A percentile compares a stretch with the other conserved stretches of the same genome.
Evolutionary conservation across 2,888 invertebrate genomes (phyloP).

Genomic region (Tortrix viridana): DNA sequence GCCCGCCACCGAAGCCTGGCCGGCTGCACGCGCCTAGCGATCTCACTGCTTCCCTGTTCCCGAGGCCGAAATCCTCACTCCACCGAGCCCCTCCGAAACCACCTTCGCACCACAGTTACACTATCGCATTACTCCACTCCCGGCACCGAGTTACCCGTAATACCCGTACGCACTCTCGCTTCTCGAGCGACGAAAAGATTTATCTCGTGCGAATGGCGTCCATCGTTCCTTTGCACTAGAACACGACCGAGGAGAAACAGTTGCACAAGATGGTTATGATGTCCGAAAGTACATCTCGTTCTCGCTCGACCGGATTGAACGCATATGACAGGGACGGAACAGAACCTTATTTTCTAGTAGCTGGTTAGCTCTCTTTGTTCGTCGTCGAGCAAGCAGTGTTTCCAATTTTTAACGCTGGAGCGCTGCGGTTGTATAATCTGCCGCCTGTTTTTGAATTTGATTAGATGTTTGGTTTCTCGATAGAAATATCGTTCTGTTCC

Average conservation of each 20-base stretch:
- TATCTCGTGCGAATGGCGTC: constrained; percentile 83
- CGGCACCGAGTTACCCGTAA: constrained; percentile 59
- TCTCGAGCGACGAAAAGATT: constrained; percentile 68
- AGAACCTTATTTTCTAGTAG: constrained; percentile 79
- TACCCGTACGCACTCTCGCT: constrained; percentile 59
- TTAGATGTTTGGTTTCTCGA: constrained; percentile 39
- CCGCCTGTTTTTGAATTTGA: constrained; percentile 48
- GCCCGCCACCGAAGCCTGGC: constrained; percentile 36
- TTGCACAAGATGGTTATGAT: constrained; percentile 84
- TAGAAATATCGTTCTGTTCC: background rate
- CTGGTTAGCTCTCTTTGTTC: constrained; percentile 82
- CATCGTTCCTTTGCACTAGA: constrained; percentile 83
- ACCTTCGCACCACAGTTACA: constrained; percentile 61
- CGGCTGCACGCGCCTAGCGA: constrained; percentile 60
- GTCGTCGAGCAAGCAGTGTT: constrained; percentile 51
- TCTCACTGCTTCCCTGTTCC: constrained; percentile 49
- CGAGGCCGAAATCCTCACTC: constrained; percentile 52
- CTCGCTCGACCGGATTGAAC: constrained; percentile 49
- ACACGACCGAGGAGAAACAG: constrained; percentile 83
- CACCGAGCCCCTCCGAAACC: constrained; percentile 53
- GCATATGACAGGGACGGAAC: constrained; percentile 71
- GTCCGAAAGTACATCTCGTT: constrained; percentile 78
- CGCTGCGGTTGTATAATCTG: constrained; percentile 45
- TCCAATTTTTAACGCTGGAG: constrained; percentile 58
- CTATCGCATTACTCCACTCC: constrained; percentile 70